A percentile compares a stretch with the other conserved stretches of the same genome.
These are phyloP conservation scores for Bradypus variegatus DNA, from an alignment of 2,797 vertebrate genomes.

Conservation along the genomic window DNA sequence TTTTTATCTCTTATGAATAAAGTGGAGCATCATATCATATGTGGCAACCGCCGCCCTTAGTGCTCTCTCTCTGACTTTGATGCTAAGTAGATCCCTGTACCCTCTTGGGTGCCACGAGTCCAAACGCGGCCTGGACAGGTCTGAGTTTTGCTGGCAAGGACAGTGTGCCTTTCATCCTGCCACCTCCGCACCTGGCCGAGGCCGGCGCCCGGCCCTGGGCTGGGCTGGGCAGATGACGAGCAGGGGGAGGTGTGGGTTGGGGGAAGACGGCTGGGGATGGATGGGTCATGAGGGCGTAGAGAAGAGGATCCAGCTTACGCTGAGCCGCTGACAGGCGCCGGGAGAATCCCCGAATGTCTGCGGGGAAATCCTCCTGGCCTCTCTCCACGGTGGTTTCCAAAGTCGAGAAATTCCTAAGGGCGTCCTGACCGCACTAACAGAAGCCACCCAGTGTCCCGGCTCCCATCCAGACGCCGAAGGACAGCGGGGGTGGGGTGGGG, in stretches of 20 bases:
- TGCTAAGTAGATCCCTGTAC: neutral
- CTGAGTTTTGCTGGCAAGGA: neutral
- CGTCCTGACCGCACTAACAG: too few species aligned
- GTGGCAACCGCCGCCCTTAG: neutral
- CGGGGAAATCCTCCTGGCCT: neutral
- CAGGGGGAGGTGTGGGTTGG: neutral
- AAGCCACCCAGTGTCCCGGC: accelerated
- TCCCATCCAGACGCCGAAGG: neutral
- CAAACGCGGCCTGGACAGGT: too few species aligned
- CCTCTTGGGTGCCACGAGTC: neutral
- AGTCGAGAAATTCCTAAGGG: neutral
- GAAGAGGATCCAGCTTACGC: neutral
- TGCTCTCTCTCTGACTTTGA: neutral
- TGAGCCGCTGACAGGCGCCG: neutral
- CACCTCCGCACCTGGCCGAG: neutral
- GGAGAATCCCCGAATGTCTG: neutral
- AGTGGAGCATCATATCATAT: neutral
- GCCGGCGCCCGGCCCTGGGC: neutral
- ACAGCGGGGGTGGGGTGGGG: neutral
- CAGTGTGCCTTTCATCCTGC: neutral
- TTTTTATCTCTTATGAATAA: neutral
- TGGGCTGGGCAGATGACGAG: neutral
- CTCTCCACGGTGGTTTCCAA: neutral
- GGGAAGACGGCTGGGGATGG: neutral
- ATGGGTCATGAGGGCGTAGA: neutral